A percentile compares a stretch with the other conserved stretches of the same genome.
phyloP scores from a whole-genome alignment of 2,888 invertebrate genomes.

The Netelia inedita region DNA sequence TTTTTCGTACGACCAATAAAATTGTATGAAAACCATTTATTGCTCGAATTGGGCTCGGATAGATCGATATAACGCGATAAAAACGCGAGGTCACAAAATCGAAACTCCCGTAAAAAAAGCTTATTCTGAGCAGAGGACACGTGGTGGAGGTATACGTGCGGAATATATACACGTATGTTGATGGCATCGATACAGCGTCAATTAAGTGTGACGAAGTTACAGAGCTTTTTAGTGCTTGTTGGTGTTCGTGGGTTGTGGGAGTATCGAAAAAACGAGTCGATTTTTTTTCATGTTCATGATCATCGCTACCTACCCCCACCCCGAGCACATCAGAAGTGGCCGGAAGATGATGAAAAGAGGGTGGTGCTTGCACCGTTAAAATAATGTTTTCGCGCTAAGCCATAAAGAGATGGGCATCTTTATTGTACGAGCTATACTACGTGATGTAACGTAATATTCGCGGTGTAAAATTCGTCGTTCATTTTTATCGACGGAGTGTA shows the following conservation, averaged over 20 bases:
- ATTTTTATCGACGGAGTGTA: not conserved
- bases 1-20: too few relatives aligned
- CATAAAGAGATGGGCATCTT: slow-evolving; percentile 6
- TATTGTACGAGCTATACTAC: not conserved
- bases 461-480: slow-evolving; percentile 11
- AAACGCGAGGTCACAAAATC: slow-evolving; percentile 23
- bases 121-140: slow-evolving; percentile 29
- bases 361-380: slow-evolving; percentile 8
- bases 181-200: slow-evolving; percentile 32
- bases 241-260: not conserved
- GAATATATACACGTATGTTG: slow-evolving; percentile 1
- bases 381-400: slow-evolving; percentile 2
- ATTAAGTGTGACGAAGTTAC: slow-evolving; percentile 48
- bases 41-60: slow-evolving; percentile 19
- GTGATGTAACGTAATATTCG: slow-evolving; percentile 18
- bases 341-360: slow-evolving; percentile 36
- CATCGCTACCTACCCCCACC: not conserved
- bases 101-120: slow-evolving; percentile 46
- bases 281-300: not conserved
- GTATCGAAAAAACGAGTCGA: slow-evolving; percentile 20
- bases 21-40: slow-evolving; percentile 18
- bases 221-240: slow-evolving; percentile 29
- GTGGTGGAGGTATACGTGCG: slow-evolving; percentile 12
- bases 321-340: slow-evolving; percentile 17
- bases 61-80: slow-evolving; percentile 49